Base-by-base conservation (phyloP, 2,113 vertebrate species). In the Spea multiplicata region DNA sequence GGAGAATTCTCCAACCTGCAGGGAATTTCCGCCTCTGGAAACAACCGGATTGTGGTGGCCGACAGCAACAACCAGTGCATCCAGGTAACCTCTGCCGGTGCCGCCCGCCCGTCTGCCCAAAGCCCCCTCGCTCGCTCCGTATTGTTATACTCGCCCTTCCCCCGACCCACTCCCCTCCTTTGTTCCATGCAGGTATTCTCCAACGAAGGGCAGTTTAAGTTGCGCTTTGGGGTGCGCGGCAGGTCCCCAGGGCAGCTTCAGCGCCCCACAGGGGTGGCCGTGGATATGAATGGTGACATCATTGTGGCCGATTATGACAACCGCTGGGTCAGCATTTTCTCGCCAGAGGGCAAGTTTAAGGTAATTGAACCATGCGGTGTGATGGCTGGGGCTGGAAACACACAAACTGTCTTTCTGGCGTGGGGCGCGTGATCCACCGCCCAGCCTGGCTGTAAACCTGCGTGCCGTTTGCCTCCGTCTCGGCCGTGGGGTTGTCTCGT, bases 1-100 rank as follows among this genome's bases (percentile, higher is more conserved):
- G 96, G 95, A 0, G 97, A 99, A 86, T 98, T 99, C 88, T 97
- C 95, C 45, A 99, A 99, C 87, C 87, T 99, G 47, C 97, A 99
- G 86, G 97, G 97, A 59, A 97, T 99, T 81, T 96, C 94, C 0
- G 89, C 96, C 6, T 95, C 96, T 78, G 92, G 90, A 70, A 94
- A 91, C 0, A 96, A 96, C 4, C 91, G 97, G 49, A 97, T 99
- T 4, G 94, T 99, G 47, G 94, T 99, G 76, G 95, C 97, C 0
- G 97, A 99, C 87, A 99, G 97, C 87, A 99, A 99, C 88, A 99
- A 98, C 90, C 97, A 98, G 66, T 98, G 97, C 12, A 96, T 98
- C 82, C 97, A 98, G 94, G 96, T 98, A 87, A 17, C 55, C 55
- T 52, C 50, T 52, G 6, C 50, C 6, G 9, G 8, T 52, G 6